Evolutionary conservation across 2,797 vertebrate genomes (phyloP).

Genomic region (Eospalax fontanierii): DNA sequence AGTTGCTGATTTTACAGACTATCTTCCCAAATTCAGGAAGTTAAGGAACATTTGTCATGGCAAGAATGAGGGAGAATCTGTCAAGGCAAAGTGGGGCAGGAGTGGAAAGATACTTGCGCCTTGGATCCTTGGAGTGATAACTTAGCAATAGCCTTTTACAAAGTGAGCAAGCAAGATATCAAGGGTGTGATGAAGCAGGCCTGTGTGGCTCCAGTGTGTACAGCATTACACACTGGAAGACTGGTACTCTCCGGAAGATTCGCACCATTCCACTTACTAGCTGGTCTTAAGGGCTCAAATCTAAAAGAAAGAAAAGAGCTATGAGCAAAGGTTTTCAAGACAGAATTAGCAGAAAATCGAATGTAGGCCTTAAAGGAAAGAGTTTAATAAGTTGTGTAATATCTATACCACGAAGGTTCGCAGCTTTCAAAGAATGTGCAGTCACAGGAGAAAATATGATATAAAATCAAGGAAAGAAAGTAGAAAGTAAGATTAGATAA

Average conservation of each 20-base stretch:
- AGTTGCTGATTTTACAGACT: not conserved
- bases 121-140: not conserved
- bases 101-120: not conserved
- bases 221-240: not conserved
- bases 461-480: not conserved
- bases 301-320: constrained; percentile 41
- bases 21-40: not conserved
- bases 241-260: not conserved
- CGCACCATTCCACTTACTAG: not conserved
- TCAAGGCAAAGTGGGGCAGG: not conserved
- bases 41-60: not conserved
- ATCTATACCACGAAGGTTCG: not conserved
- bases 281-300: constrained; percentile 20
- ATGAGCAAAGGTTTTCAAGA: constrained; percentile 56
- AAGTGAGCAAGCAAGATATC: not conserved
- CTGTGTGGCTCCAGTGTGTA: accelerated
- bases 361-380: constrained; percentile 37
- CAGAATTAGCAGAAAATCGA: constrained; percentile 24
- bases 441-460: constrained; percentile 23
- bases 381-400: constrained; percentile 22
- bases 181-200: accelerated
- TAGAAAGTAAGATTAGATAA: constrained; percentile 44
- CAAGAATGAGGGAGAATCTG: not conserved
- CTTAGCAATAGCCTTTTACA: not conserved
- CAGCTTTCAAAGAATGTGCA: constrained; percentile 41